Evolutionary conservation across 2,888 invertebrate genomes (phyloP), one percentile per base, ranked within the genome.

Genomic region (Glaucopsyche alexis): DNA sequence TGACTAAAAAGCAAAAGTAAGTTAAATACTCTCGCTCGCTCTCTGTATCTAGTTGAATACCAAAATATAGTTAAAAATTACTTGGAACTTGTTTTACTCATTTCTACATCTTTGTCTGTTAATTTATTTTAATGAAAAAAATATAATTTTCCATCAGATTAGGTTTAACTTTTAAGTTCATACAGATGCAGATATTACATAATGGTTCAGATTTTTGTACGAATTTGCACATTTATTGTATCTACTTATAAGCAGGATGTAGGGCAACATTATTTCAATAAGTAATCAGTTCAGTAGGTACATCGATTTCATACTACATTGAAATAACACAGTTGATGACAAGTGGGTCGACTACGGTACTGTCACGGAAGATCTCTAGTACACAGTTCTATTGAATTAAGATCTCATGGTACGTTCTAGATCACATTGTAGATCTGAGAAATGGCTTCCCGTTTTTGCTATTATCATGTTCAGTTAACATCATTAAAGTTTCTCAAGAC

Each of bases 341-440:
- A 88, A 88, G 84, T 87, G 83, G 88, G 84, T 74, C 84, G 79
- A 67, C 80, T 83, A 85, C 85, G 84, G 85, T 86, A 85, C 72
- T 73, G 74, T 73, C 74, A 76, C 74, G 72, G 76, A 76, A 76
- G 71, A 76, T 76, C 74, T 73, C 71, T 66, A 52, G 72, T 75
- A 67, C 70, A 76, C 74, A 76, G 74, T 73, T 84, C 83, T 88
- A 82, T 83, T 77, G 79, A 85, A 86, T 85, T 85, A 86, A 85
- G 82, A 84, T 84, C 82, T 82, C 83, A 83, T 79, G 79, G 75
- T 72, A 75, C 78, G 87, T 80, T 86, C 88, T 81, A 89, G 87
- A 88, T 91, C 81, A 80, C 79, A 84, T 79, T 81, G 84, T 86
- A 82, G 83, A 85, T 86, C 86, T 89, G 88, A 85, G 89, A 91